Evolutionary conservation across 2,888 invertebrate species (phyloP).

Genomic region (Acrocyrtus sp.): DNA sequence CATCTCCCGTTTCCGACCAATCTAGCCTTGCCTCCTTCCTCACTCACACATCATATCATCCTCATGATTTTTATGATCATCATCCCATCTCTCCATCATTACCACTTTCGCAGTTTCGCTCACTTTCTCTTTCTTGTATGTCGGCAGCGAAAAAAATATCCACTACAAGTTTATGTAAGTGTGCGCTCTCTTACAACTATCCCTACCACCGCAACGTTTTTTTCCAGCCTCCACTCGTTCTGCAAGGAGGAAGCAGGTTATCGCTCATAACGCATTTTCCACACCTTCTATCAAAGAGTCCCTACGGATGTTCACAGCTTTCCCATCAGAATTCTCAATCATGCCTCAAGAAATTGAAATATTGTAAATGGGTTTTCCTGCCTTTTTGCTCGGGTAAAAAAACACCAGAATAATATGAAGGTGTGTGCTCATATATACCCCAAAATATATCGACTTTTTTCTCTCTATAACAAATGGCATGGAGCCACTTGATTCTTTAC

Average conservation of each 20-base stretch:
- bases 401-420: neutral
- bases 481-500: slow-evolving; percentile 1
- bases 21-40: slow-evolving; percentile 20
- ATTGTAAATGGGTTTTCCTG: slow-evolving; percentile 45
- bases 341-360: slow-evolving; percentile 49
- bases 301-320: slow-evolving; percentile 43
- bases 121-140: neutral
- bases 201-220: neutral
- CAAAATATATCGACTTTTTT: neutral
- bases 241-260: slow-evolving; percentile 36
- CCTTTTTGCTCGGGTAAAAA: neutral
- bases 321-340: slow-evolving; percentile 49
- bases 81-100: slow-evolving; percentile 1
- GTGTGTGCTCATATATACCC: neutral
- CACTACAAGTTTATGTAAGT: neutral
- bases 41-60: slow-evolving; percentile 2
- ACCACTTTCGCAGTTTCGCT: neutral
- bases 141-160: neutral
- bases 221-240: neutral
- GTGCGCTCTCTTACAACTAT: neutral
- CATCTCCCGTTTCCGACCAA: slow-evolving; percentile 29
- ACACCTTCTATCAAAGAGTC: slow-evolving; percentile 43
- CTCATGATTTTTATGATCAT: neutral
- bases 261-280: slow-evolving; percentile 45
- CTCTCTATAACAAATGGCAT: neutral